Evolutionary conservation across 2,888 invertebrate genomes (phyloP), one percentile per base, ranked within the genome.

Genomic region (Uropetala carovei): DNA sequence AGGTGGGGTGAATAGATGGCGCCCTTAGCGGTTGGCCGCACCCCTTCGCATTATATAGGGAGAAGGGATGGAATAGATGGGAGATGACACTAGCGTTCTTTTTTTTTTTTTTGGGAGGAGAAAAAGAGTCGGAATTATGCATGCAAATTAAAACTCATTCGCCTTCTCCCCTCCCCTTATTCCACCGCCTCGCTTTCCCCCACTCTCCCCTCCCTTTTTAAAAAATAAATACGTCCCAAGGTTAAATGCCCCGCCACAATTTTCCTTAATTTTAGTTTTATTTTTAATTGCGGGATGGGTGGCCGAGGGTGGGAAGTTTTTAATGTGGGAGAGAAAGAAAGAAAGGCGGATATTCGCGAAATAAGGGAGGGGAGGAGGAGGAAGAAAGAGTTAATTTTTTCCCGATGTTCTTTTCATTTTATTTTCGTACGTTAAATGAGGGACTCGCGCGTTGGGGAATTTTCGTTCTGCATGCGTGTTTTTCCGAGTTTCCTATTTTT

Each of bases 91-190:
- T 59, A n/a, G 22, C n/a, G 9, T 22, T 82, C n/a, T 59, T 22
- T 81, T 92, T 43, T 27, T 18, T 13, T 1, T 16, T 27, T 92
- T 60, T 91, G 89, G 82, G 81, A 92, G 60, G 27, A 89, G 60
- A 84, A 92, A 92, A 92, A 93, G 93, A 92, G 93, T 92, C 93
- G 91, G 92, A 92, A 93, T 92, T 92, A 92, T 93, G 92, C 92
- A 92, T 92, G 92, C 92, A 92, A 93, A 93, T 92, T 92, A 92
- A 92, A 91, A 85, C 75, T 93, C 91, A 89, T 22, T 92, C 83
- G 86, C 92, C 68, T 85, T 43, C 64, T 58, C 92, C 82, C 81
- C 92, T 81, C 30, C 89, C 27, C 7, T 18, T 27, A 16, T 18
- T 16, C 56, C n/a, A 75, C 59, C 14, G 18, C 7, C 18, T n/a